phyloP scores from a whole-genome alignment of 2,888 invertebrate genomes.

The Ormyrus labotus region DNA sequence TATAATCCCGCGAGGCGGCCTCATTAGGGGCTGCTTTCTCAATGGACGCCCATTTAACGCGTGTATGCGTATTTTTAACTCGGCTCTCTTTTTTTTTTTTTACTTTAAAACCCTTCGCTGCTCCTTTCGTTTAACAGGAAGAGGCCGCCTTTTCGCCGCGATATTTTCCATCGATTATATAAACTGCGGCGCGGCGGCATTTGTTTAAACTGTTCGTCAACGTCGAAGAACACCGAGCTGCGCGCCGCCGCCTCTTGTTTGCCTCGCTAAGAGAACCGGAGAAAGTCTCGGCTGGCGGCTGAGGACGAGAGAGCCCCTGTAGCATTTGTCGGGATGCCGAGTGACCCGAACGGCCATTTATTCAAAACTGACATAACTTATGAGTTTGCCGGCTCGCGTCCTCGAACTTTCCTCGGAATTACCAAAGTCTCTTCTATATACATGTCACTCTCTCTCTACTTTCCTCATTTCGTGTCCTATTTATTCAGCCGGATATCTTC shows the following conservation, averaged over 20 bases:
- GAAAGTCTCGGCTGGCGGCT: neutral
- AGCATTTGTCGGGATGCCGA: slow-evolving; percentile 36
- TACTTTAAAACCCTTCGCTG: too few relatives aligned
- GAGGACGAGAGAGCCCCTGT: neutral
- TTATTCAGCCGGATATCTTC: neutral
- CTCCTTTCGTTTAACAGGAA: neutral
- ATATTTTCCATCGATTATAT: neutral
- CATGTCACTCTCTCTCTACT: slow-evolving; percentile 2
- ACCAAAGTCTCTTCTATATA: slow-evolving; percentile 23
- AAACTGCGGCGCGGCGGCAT: too few relatives aligned
- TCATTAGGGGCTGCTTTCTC: slow-evolving; percentile 44
- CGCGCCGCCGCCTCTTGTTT: neutral
- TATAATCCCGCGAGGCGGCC: slow-evolving; percentile 20
- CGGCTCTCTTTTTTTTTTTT: neutral
- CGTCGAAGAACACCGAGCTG: too few relatives aligned
- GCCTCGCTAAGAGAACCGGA: neutral
- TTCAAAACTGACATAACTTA: slow-evolving; percentile 53
- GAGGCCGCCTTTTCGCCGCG: neutral
- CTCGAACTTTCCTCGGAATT: slow-evolving; percentile 39
- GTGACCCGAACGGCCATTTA: slow-evolving; percentile 49
- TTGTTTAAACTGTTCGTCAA: too few relatives aligned
- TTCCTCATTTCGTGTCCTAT: neutral
- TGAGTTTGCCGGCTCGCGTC: slow-evolving; percentile 24
- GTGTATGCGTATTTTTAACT: slow-evolving; percentile 22
- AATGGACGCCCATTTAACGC: slow-evolving; percentile 26